Evolutionary conservation across 2,797 vertebrate genomes (phyloP), one percentile per base, ranked within the genome.

Genomic region (Sebastes taczanowskii): DNA sequence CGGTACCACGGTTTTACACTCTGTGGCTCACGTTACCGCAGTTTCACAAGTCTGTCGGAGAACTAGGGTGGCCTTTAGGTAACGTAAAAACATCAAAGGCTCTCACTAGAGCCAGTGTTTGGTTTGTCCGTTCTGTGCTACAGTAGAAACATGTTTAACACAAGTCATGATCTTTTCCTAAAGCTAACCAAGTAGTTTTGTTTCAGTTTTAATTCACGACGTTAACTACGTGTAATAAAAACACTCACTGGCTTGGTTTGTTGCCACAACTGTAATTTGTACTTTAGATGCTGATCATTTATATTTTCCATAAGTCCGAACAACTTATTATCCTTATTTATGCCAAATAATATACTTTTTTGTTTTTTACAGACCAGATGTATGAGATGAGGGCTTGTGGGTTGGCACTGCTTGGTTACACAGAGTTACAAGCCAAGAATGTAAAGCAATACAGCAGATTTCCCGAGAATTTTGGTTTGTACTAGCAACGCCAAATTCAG

Each of bases 71-170:
- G 42, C 42, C 42, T 46, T 16, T 16, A 46, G 42, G 42, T 46
- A 46, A 46, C 0, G 6, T 46, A 46, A 46, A 46, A 46, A 42
- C 14, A 7, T 42, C 38, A 16, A 16, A 42, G 38, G 38, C 13
- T 0, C 38, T 42, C 38, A 0, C 13, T 42, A 42, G 38, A 42
- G 38, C 38, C 38, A 14, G 38, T 14, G 38, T 42, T 42, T 42
- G 38, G 38, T 42, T 42, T 42, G 38, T 42, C 13, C 0, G 5
- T 42, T 42, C 38, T 42, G 13, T 0, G 38, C 38, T 42, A 42
- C 5, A 0, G 38, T 42, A 42, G 38, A 42, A 42, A 42, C 13
- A 42, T 0, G 35, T 46, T 46, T 18, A 46, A 46, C 42, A 0
- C 42, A 18, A 46, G 42, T 18, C 42, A 46, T 46, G 42, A 46